Percentiles rank a stretch among this genome's conserved stretches.
Evolutionary conservation across 2,113 vertebrate species (phyloP).

Genomic region (Platysternon megacephalum): DNA sequence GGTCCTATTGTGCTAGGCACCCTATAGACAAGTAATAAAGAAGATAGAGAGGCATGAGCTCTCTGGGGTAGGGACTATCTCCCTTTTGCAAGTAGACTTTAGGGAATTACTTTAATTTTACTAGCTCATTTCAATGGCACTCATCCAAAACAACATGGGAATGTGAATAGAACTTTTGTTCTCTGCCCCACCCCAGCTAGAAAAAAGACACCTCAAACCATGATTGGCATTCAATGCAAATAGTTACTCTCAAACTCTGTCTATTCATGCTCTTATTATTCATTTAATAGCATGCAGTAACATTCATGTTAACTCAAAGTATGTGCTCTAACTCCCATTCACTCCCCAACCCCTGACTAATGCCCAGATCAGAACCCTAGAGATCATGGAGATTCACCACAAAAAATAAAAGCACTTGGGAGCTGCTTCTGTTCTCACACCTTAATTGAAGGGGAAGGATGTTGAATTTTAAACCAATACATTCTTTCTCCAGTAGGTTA

Average conservation of each 20-base stretch:
- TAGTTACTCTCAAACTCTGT: not conserved
- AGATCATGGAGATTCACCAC: not conserved
- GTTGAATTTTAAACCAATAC: not conserved
- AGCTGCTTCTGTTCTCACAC: not conserved
- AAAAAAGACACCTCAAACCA: not conserved
- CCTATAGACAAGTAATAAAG: no score
- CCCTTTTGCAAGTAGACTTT: not conserved
- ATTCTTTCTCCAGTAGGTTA: not conserved
- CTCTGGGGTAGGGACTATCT: not conserved
- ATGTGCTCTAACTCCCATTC: not conserved
- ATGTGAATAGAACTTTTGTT: not conserved
- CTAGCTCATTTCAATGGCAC: not conserved
- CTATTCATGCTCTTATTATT: not conserved
- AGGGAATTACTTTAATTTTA: not conserved
- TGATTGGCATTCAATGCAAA: fast-evolving
- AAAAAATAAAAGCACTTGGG: not conserved
- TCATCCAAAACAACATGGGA: not conserved
- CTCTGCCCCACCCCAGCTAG: not conserved
- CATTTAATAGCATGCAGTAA: not conserved
- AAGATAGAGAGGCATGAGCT: not conserved
- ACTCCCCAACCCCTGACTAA: not conserved
- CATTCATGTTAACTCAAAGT: not conserved
- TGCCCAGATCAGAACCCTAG: not conserved
- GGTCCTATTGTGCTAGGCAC: not conserved
- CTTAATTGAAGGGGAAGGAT: not conserved